A percentile compares a stretch with the other conserved stretches of the same genome.
These are phyloP conservation scores for Phyllostomus discolor DNA, from an alignment of 2,113 vertebrate genomes.

Conservation along the genomic window DNA sequence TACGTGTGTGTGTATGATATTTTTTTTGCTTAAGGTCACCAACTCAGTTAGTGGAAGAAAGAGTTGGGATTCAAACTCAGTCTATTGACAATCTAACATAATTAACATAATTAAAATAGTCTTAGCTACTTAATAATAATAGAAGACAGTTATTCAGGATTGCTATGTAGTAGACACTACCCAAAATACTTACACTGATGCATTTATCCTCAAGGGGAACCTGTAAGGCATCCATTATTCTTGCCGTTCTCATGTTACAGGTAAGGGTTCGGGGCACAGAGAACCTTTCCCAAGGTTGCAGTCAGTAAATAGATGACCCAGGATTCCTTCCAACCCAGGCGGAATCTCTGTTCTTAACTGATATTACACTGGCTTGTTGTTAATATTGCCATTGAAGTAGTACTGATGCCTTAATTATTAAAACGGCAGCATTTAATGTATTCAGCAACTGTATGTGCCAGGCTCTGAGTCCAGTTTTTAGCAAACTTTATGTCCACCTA, in stretches of 20 bases:
- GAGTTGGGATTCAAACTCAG: not conserved
- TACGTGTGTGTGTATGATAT: not conserved
- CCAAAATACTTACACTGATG: not conserved
- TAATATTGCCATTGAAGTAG: not conserved
- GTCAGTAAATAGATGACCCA: not conserved
- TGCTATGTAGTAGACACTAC: not conserved
- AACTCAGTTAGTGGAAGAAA: not conserved
- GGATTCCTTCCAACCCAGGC: not conserved
- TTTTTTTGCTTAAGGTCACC: not conserved
- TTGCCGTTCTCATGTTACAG: not conserved
- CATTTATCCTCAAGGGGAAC: not conserved
- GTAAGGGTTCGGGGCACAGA: not conserved
- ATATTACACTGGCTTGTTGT: not conserved
- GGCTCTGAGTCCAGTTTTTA: not conserved
- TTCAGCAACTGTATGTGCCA: not conserved
- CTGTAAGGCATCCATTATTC: not conserved
- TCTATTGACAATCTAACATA: not conserved
- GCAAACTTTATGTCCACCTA: not conserved
- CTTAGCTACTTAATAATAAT: not conserved
- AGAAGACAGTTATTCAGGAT: not conserved
- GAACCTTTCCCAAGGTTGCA: not conserved
- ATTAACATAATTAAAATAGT: not conserved
- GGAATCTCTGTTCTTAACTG: not conserved
- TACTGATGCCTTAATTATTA: not conserved
- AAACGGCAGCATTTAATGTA: not conserved